Base-by-base conservation (phyloP, 2,113 vertebrate genomes). In the Hipposideros armiger region DNA sequence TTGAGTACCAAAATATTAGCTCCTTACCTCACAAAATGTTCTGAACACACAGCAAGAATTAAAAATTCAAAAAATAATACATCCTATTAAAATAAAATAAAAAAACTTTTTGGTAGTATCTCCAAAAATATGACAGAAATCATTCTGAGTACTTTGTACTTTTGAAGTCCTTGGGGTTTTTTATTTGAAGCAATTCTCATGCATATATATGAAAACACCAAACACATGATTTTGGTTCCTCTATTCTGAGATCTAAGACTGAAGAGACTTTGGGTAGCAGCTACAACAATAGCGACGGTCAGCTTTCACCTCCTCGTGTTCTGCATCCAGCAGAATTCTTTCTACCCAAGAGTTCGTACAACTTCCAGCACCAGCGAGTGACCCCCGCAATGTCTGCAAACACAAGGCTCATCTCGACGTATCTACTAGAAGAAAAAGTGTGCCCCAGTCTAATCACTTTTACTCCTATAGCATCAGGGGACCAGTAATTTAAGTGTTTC, bases 341-440 rank as follows among this genome's bases (percentile, higher is more conserved):
- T 73, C 62, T 0, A 47, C 73, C 66, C 11, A 0, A 32, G 42
- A 40, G 32, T 42, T 24, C 11, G 30, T 40, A 52, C 72, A 62
- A 42, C 42, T 62, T 4, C 2, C 22, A 47, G 76, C 58, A 5
- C 13, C 0, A 36, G 30, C 47, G 24, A 56, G 60, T 50, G 74
- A 64, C 80, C 40, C 52, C 58, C 24, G 16, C 81, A 56, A 9
- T 32, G 81, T 87, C 45, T 90, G 81, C 86, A 94, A 85, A 93
- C 89, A 47, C 2, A n/a, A 50, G 20, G 30, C 64, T 16, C 30
- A 42, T 4, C 90, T 30, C 8, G 36, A 56, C 30, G 15, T 11
- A 20, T 17, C 64, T 9, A 32, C 5, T 47, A 5, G 40, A 60
- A 24, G 13, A 13, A 40, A 67, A 11, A 73, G 42, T 7, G 72